These are phyloP conservation scores for Macaca mulatta DNA, from an alignment of 2,113 vertebrate species.

Conservation along the genomic window DNA sequence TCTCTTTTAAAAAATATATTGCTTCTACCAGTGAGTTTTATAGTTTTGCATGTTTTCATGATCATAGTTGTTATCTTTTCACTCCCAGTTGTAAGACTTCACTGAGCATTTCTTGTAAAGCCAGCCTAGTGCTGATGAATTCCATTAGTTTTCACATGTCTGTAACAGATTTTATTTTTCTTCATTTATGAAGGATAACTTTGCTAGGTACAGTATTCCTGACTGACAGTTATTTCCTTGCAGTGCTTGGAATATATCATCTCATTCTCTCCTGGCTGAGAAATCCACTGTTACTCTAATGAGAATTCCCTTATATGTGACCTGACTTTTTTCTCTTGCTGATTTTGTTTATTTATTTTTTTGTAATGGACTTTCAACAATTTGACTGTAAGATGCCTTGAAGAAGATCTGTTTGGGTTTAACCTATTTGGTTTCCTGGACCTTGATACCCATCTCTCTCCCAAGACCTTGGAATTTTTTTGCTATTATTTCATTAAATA, in stretches of 20 bases:
- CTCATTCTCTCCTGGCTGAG: background rate
- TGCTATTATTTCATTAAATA: too few species aligned
- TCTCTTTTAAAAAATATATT: background rate
- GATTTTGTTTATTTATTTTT: too few species aligned
- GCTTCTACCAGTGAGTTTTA: background rate
- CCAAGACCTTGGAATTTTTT: too few species aligned
- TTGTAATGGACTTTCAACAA: too few species aligned
- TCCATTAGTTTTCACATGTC: background rate
- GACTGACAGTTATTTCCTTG: background rate
- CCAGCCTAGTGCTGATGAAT: too few species aligned
- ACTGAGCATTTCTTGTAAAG: background rate
- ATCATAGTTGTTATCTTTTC: background rate
- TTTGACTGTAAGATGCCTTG: too few species aligned
- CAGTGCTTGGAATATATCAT: background rate
- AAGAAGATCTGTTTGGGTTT: too few species aligned
- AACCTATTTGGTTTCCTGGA: too few species aligned
- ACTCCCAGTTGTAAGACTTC: background rate
- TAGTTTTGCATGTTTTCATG: background rate
- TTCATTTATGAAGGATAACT: background rate
- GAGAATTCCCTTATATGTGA: too few species aligned
- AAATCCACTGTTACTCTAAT: background rate
- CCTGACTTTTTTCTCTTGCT: too few species aligned
- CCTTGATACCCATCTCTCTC: too few species aligned
- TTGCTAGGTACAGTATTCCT: background rate
- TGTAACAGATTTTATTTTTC: background rate